These are phyloP conservation scores for mouse (Mus musculus) DNA, from an alignment of 2,113 vertebrate genomes.

Conservation along the genomic window GRCm39 chrX:22018001-22018500, in stretches of 20 bases:
- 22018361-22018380: not conserved
- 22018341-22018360: not conserved
- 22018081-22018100: not conserved
- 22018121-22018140: not conserved
- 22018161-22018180: not conserved
- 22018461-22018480: not conserved
- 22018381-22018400: not conserved
- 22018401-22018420: not conserved
- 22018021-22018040: not conserved
- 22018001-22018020: not conserved
- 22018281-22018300: not conserved
- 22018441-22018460: not conserved
- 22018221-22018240: not conserved
- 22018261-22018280: not conserved
- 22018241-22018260: not conserved
- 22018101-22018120: not conserved
- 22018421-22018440: not conserved
- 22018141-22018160: not conserved
- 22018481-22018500: not conserved
- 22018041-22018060: not conserved
- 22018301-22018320: not conserved
- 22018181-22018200: not conserved
- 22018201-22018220: not conserved
- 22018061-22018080: not conserved
- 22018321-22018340: not conserved